Evolutionary conservation across 2,888 invertebrate species (phyloP), one percentile per base, ranked within the genome.

Genomic region (Horisme vitalbata): DNA sequence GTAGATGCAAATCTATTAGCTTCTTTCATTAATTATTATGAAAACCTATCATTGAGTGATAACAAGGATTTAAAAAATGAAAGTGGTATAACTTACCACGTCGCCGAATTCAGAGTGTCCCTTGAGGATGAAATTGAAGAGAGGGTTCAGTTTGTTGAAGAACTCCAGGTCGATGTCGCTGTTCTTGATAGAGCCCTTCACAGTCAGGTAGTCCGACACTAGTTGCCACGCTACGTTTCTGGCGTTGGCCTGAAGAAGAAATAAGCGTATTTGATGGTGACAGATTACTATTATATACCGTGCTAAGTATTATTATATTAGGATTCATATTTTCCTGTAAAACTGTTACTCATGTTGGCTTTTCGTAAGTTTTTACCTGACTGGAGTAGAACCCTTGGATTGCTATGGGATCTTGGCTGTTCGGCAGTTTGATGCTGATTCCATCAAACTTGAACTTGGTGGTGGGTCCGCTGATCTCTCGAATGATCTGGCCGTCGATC

Each of bases 381-480:
- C 43, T 76, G 0, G 76, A 77, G 1, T 91, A 63, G 27, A 80
- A 81, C 4, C 94, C 94, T 43, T 91, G 90, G 4, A 94, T 47
- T 24, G 61, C 80, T 49, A 64, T 85, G 18, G 57, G 85, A 0
- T 75, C 90, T 61, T 66, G 83, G 2, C 70, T 61, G 64, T 86
- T 54, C 59, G 89, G 61, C 63, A 85, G 12, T 67, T 68, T 59
- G 83, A 71, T 33, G 77, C 87, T 79, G 0, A 94, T 81, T n/a
- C 92, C 91, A 33, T 93, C 91, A 34, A 94, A 87, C 0, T 81
- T 86, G 68, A 90, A 93, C 60, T 92, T 92, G 0, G 83, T 78
- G 4, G 71, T 77, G 0, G 83, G 76, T 2, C 86, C 74, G n/a
- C 67, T 66, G 0, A 50, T 45, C 57, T 83, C 82, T 41, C 70